Conservation (phyloP, 2,797 vertebrate species). For the Ptychadena robeensis region DNA sequence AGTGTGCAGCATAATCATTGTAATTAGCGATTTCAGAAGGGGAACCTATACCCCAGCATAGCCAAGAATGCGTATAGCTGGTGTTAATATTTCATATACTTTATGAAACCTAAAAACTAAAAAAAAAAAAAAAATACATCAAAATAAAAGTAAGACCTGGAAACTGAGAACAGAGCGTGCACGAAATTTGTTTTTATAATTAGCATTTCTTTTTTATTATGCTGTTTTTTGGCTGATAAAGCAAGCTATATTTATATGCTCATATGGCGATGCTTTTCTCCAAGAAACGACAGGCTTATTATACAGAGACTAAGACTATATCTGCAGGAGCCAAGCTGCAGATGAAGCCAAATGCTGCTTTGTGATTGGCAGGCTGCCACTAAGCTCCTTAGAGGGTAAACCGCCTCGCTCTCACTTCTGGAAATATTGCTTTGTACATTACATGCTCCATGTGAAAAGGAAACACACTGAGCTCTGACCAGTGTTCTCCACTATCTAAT, state of each 20-base stretch:
- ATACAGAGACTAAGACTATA: conserved; percentile 36
- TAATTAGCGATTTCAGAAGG: not conserved
- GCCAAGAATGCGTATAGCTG: too few species aligned
- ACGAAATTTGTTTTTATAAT: conserved; percentile 22
- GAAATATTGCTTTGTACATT: conserved; percentile 52
- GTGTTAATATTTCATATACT: too few species aligned
- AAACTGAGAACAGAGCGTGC: not conserved
- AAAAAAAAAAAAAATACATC: not conserved
- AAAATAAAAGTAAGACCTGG: not conserved
- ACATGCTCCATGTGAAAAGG: conserved; percentile 44
- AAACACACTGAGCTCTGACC: not conserved
- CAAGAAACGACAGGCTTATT: conserved; percentile 43
- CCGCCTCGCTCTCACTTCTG: conserved; percentile 43
- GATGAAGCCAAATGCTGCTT: conserved; percentile 10
- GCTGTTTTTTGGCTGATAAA: conserved; percentile 49
- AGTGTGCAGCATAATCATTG: too few species aligned
- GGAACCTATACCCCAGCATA: too few species aligned
- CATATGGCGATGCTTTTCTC: conserved; percentile 50
- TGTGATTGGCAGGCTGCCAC: conserved; percentile 23
- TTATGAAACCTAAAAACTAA: not conserved
- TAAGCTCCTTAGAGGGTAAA: conserved; percentile 55
- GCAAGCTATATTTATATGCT: conserved; percentile 42
- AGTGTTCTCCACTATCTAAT: conserved; percentile 12
- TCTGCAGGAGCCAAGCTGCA: conserved; percentile 40
- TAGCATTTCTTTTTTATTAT: conserved; percentile 33